A percentile compares a stretch with the other conserved stretches of the same genome.
Conservation (phyloP, 2,888 invertebrate genomes). For the Frankliniella intonsa region DNA sequence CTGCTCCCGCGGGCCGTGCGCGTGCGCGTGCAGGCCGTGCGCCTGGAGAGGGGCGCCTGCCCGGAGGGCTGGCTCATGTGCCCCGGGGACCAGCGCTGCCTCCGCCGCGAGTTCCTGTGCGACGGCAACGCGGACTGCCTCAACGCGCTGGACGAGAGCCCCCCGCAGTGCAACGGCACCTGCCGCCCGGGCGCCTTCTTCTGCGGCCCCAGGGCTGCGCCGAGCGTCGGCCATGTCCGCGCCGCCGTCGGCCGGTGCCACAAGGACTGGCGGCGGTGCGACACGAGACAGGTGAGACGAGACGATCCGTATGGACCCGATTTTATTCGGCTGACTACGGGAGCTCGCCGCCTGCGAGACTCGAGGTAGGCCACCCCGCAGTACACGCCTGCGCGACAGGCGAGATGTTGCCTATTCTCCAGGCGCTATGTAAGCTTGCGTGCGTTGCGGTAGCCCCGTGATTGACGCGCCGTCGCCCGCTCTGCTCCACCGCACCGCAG, state of each 20-base stretch:
- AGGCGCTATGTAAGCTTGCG: not conserved
- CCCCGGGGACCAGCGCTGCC: not conserved
- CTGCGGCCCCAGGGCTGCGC: not conserved
- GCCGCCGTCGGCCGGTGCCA: not conserved
- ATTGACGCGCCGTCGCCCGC: not conserved
- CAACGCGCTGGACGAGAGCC: not conserved
- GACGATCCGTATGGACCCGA: not conserved
- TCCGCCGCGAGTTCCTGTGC: not conserved
- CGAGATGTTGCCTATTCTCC: too few species aligned
- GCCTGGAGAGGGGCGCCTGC: not conserved
- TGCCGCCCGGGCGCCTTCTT: constrained; percentile 1
- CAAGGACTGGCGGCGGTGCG: not conserved
- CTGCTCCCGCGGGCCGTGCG: not conserved
- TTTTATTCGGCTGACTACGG: not conserved
- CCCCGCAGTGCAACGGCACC: not conserved
- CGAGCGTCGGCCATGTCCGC: not conserved
- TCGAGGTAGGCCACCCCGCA: too few species aligned
- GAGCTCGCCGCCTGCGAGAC: not conserved
- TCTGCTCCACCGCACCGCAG: not conserved
- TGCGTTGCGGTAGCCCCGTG: not conserved
- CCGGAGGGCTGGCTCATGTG: not conserved
- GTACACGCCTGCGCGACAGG: too few species aligned
- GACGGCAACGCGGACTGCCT: not conserved
- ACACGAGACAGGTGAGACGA: not conserved
- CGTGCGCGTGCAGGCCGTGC: not conserved